A percentile compares a stretch with the other conserved stretches of the same genome.
These are phyloP conservation scores for Drosophila watanabei DNA, from an alignment of 1,140 invertebrate genomes.

Conservation along the genomic window DNA sequence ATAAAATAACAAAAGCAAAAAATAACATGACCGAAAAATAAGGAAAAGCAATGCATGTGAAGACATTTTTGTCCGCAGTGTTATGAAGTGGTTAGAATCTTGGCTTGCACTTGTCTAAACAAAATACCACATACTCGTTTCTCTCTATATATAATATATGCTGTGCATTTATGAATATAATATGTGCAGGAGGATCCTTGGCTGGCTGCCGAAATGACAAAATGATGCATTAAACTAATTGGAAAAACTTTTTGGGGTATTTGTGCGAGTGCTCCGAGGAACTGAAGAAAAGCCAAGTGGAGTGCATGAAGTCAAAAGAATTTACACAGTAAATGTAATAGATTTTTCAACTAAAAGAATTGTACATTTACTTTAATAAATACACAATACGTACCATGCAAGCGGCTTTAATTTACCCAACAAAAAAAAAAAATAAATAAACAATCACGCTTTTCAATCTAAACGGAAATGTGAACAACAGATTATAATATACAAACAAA, in stretches of 20 bases:
- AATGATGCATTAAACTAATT: constrained; percentile 78
- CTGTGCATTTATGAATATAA: constrained; percentile 47
- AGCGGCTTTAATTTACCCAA: background rate
- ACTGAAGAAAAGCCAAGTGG: constrained; percentile 10
- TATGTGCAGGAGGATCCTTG: constrained; percentile 48
- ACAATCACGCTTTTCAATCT: constrained; percentile 11
- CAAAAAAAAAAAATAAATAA: background rate
- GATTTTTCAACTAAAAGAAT: constrained; percentile 2
- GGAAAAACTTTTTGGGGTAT: constrained; percentile 40
- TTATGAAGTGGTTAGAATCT: constrained; percentile 69
- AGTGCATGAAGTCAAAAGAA: constrained; percentile 21
- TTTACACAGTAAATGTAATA: constrained; percentile 8
- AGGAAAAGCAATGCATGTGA: constrained; percentile 22
- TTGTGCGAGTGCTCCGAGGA: constrained; percentile 19
- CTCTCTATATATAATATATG: constrained; percentile 10
- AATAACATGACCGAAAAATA: constrained; percentile 10
- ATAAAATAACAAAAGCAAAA: constrained; percentile 15
- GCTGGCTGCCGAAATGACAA: constrained; percentile 67
- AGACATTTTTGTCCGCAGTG: constrained; percentile 44
- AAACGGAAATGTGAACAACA: background rate
- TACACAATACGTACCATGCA: background rate
- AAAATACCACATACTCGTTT: constrained; percentile 16
- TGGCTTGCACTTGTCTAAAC: constrained; percentile 56
- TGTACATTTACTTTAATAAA: background rate
- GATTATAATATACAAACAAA: background rate